phyloP scores from a whole-genome alignment of 2,113 vertebrate genomes.

The Pluvialis apricaria region DNA sequence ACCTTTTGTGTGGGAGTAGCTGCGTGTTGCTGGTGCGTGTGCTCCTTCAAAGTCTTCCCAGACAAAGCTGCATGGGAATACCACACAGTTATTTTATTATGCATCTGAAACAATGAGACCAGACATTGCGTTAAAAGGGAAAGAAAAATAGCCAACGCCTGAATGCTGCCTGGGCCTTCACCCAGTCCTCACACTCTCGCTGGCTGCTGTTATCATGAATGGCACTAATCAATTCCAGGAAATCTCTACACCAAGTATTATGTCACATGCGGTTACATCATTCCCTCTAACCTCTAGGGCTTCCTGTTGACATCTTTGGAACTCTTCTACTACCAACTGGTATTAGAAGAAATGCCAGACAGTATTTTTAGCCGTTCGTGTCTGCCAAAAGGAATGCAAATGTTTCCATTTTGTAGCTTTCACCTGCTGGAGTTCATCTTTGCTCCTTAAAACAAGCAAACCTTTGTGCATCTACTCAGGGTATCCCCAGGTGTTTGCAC shows the following conservation, averaged over 20 bases:
- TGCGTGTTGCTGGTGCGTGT: neutral
- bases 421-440: neutral
- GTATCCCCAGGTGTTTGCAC: neutral
- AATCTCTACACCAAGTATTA: conserved; percentile 45
- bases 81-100: neutral
- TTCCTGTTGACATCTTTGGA: conserved; percentile 54
- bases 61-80: neutral
- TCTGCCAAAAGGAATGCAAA: conserved; percentile 4
- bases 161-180: conserved; percentile 38
- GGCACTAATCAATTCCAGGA: conserved; percentile 56
- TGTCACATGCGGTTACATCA: conserved; percentile 51
- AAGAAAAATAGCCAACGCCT: neutral
- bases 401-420: neutral
- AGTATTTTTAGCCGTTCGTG: conserved; percentile 34
- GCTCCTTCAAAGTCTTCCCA: neutral
- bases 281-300: conserved; percentile 46
- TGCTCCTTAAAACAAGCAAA: neutral
- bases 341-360: neutral
- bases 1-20: neutral
- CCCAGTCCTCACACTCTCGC: conserved; percentile 11
- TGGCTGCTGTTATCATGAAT: conserved; percentile 47
- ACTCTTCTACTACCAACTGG: conserved; percentile 23
- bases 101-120: neutral
- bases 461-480: neutral
- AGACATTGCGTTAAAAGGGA: neutral